Conservation (phyloP, 2,888 invertebrate genomes). For the Lysandra bellargus region DNA sequence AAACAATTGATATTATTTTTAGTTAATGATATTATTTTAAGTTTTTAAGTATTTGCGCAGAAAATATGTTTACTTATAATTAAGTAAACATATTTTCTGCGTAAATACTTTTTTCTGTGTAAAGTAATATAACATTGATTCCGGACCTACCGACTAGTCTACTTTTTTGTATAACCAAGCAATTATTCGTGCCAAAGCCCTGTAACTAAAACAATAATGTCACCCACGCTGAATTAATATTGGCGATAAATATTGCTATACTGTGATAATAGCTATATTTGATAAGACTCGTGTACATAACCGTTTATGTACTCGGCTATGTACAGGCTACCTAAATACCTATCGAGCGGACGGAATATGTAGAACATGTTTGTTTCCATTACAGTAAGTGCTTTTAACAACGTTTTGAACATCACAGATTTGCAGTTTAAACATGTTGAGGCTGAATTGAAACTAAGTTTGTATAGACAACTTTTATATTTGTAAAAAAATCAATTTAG, state of each 20-base stretch:
- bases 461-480: no score
- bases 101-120: no score
- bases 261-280: not conserved
- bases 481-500: no score
- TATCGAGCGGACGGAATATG: slow-evolving; percentile 15
- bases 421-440: not conserved
- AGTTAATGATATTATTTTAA: no score
- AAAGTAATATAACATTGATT: no score
- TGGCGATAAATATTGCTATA: not conserved
- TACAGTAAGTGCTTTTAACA: not conserved
- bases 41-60: no score
- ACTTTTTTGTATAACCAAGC: no score
- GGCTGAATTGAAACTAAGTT: no score
- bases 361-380: slow-evolving; percentile 17
- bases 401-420: not conserved
- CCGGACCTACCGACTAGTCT: no score
- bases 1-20: no score
- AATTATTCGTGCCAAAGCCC: not conserved
- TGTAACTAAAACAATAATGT: not conserved
- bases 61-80: no score
- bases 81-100: no score
- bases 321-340: slow-evolving; percentile 27
- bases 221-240: not conserved
- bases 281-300: not conserved
- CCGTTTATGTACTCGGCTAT: not conserved